phyloP scores from a whole-genome alignment of 2,113 vertebrate genomes.

The Lampris incognitus region DNA sequence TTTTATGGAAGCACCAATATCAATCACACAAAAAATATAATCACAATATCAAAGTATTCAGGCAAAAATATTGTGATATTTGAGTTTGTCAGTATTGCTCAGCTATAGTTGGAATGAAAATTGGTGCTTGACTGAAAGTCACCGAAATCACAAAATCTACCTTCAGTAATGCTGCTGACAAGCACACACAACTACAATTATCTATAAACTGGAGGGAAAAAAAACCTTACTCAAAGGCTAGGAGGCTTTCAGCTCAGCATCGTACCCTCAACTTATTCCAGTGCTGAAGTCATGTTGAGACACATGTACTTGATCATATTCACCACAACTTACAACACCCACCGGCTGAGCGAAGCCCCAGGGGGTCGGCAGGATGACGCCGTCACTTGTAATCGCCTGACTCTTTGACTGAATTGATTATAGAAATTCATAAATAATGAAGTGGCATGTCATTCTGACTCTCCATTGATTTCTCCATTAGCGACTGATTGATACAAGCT shows the following conservation, averaged over 20 bases:
- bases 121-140: too few relatives aligned
- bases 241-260: background rate
- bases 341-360: constrained; percentile 36
- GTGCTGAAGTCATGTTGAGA: constrained; percentile 20
- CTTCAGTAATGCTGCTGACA: too few relatives aligned
- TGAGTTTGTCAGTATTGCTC: too few relatives aligned
- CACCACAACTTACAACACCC: constrained; percentile 27
- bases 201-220: too few relatives aligned
- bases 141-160: too few relatives aligned
- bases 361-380: background rate
- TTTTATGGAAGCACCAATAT: too few relatives aligned
- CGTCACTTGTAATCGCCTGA: constrained; percentile 9
- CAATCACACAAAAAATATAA: too few relatives aligned
- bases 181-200: too few relatives aligned
- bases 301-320: constrained; percentile 31
- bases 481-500: constrained; percentile 81
- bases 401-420: constrained; percentile 66
- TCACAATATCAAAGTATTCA: too few relatives aligned
- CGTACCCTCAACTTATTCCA: background rate
- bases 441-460: constrained; percentile 70
- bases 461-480: constrained; percentile 78
- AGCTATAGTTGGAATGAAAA: too few relatives aligned
- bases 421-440: constrained; percentile 81
- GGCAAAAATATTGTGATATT: too few relatives aligned
- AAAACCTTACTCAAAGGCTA: too few relatives aligned